Conservation (phyloP, 2,888 invertebrate species). For the Hemaris fuciformis region DNA sequence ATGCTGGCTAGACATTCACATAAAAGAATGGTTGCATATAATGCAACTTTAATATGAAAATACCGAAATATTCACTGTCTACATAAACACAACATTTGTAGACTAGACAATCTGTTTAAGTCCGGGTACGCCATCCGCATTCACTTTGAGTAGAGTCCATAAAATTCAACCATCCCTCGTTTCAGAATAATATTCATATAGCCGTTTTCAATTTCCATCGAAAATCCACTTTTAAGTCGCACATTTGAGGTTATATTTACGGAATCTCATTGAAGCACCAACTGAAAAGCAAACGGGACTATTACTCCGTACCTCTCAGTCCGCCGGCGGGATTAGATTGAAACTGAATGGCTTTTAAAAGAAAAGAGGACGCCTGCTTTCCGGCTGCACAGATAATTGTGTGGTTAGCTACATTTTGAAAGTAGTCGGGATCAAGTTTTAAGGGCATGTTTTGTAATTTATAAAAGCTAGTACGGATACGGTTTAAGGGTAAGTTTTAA, state of each 20-base stretch:
- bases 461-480: no score
- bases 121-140: background rate
- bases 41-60: no score
- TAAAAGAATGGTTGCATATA: no score
- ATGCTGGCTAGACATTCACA: no score
- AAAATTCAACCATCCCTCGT: background rate
- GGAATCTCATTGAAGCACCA: conserved; percentile 13
- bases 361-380: conserved; percentile 1
- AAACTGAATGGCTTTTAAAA: conserved; percentile 53
- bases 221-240: conserved; percentile 4
- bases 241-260: conserved; percentile 19
- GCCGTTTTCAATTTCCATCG: conserved; percentile 5
- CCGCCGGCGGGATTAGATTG: conserved; percentile 57
- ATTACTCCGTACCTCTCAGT: conserved; percentile 55
- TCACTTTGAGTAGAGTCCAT: background rate
- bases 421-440: background rate
- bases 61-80: no score
- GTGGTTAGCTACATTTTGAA: background rate
- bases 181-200: conserved; percentile 3
- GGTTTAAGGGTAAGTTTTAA: no score
- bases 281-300: conserved; percentile 39
- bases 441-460: background rate
- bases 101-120: background rate
- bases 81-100: no score
- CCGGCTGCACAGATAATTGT: background rate